These are phyloP conservation scores for Proterorhinus semilunaris DNA, from an alignment of 2,113 vertebrate genomes.

Conservation along the genomic window DNA sequence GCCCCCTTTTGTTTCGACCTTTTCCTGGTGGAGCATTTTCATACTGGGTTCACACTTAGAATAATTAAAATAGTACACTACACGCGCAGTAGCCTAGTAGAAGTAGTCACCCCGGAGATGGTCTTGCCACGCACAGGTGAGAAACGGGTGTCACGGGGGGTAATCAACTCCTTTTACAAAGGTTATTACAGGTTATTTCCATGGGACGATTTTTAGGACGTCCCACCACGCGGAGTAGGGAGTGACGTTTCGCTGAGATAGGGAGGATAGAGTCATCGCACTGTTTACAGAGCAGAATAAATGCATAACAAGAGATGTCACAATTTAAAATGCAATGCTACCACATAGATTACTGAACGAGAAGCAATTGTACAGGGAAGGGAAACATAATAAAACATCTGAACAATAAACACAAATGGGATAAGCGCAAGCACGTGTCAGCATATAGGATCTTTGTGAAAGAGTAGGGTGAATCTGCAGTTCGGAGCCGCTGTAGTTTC, in stretches of 20 bases:
- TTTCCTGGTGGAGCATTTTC: no score
- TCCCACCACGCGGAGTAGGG: slow-evolving; percentile 21
- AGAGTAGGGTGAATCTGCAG: no score
- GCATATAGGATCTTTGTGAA: no score
- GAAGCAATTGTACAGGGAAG: no score
- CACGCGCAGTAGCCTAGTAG: background rate
- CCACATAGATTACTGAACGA: no score
- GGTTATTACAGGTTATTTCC: slow-evolving; percentile 59
- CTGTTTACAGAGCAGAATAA: background rate
- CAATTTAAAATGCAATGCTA: no score
- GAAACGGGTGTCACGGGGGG: slow-evolving; percentile 11
- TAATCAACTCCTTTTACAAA: slow-evolving; percentile 11
- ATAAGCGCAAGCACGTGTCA: no score
- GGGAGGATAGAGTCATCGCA: background rate
- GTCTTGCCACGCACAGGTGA: slow-evolving; percentile 22
- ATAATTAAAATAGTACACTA: background rate
- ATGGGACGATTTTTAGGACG: slow-evolving; percentile 22
- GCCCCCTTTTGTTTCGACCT: background rate
- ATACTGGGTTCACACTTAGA: no score
- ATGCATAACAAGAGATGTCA: no score
- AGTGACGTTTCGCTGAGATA: slow-evolving; percentile 13
- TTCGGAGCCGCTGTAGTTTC: no score
- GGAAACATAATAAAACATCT: no score
- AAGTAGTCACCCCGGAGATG: background rate
- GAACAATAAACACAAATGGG: no score